Evolutionary conservation across 2,797 vertebrate genomes (phyloP).

Genomic region (Rhynchonycteris naso): DNA sequence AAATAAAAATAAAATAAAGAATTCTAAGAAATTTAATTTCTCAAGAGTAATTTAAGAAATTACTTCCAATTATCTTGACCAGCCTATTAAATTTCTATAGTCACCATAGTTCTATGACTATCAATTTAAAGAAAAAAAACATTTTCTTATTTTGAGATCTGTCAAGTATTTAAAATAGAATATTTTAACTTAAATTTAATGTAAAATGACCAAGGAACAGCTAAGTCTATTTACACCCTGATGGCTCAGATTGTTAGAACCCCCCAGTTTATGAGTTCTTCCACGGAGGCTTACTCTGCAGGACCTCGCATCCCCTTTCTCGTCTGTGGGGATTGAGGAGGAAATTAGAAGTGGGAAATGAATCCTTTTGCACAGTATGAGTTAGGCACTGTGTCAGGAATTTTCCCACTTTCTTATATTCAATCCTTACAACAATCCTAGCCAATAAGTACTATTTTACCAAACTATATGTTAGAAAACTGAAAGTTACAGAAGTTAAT

Average conservation of each 20-base stretch:
- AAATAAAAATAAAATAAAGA: neutral
- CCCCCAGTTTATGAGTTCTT: neutral
- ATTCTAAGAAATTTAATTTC: neutral
- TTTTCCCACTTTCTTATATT: neutral
- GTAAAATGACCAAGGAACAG: neutral
- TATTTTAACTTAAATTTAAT: neutral
- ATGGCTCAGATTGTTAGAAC: neutral
- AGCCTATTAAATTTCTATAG: neutral
- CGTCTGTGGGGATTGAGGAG: neutral
- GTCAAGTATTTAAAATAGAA: neutral
- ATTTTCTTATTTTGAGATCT: neutral
- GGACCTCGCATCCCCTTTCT: neutral
- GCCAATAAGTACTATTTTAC: neutral
- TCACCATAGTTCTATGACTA: neutral
- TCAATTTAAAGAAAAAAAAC: slow-evolving; percentile 5
- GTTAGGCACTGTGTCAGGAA: neutral
- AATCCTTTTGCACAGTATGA: neutral
- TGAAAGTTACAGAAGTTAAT: neutral
- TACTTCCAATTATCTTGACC: neutral
- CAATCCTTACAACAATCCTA: neutral
- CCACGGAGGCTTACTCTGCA: neutral
- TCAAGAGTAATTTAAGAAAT: neutral
- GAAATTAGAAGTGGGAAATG: neutral
- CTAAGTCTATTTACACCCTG: neutral
- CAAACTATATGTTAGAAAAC: neutral